Base-by-base conservation (phyloP, 2,797 vertebrate species). In the Leucoraja ocellata region DNA sequence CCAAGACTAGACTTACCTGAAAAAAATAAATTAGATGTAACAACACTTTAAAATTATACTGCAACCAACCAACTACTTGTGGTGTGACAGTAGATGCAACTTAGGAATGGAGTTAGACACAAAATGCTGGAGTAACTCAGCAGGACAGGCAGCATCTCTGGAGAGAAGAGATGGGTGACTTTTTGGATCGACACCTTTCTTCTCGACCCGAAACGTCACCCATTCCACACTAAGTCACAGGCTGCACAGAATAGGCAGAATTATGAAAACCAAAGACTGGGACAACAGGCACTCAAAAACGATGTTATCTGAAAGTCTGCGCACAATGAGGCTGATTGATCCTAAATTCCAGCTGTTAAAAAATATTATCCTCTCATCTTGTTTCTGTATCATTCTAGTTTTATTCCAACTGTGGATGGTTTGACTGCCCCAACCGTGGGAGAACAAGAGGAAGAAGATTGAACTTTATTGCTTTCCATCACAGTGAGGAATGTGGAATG, bases 1-100 rank as follows among this genome's bases (percentile, higher is more conserved):
- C 97, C 95, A 99, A 96, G 93, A 99, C 98, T 95, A 97, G 94
- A 81, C 97, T 98, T 94, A 99, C 98, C 99, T 99, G 94, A 6
- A 93, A 4, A 4, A 93, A 88, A 94, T 21, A 94, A 94, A 94
- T 80, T 7, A n/a, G 36, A 94, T 94, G 0, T 93, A 94, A 63
- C 46, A 88, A 93, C 58, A 93, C 5, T 93, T 0, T 58, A 61
- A 74, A 83, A 21, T 93, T 92, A 93, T 9, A 18, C 11, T 61
- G 81, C 81, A 84, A 93, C 58, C 91, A 54, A 73, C 25, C 36
- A 46, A 23, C 61, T 74, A 76, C 71, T 76, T 93, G 13, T 25
- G 4, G 46, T 25, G 9, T 39, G 16, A 71, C 23, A 36, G 65
- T 4, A 91, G 73, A 92, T 39, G 71, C 11, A 93, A 23, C 73